Evolutionary conservation across 2,113 vertebrate species (phyloP).

Genomic region (Ptyas mucosa): DNA sequence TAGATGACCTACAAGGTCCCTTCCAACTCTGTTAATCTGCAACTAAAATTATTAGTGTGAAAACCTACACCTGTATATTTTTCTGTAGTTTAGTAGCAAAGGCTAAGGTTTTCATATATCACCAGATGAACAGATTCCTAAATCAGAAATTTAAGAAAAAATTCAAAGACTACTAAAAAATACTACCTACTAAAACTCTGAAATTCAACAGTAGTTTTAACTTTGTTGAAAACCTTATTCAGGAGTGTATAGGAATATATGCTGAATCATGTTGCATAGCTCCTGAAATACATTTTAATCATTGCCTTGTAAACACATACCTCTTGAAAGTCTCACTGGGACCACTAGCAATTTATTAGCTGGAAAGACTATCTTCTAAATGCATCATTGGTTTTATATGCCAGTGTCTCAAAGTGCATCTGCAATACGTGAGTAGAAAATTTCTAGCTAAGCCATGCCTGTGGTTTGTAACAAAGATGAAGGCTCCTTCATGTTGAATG

Average conservation of each 20-base stretch:
- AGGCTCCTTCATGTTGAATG: not conserved
- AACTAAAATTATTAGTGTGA: not conserved
- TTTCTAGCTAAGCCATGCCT: slow-evolving; percentile 14
- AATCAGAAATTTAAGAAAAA: not conserved
- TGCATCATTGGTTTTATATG: slow-evolving; percentile 27
- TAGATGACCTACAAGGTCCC: too few relatives aligned
- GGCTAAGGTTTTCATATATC: not conserved
- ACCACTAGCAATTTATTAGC: slow-evolving; percentile 22
- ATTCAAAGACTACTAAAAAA: not conserved
- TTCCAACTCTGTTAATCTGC: too few relatives aligned
- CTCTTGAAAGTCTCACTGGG: slow-evolving; percentile 19
- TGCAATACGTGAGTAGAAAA: not conserved
- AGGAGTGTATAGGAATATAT: not conserved
- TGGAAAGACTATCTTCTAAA: slow-evolving; percentile 25
- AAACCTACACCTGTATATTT: not conserved
- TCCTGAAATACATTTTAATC: slow-evolving; percentile 17
- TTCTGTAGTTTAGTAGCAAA: slow-evolving; percentile 6
- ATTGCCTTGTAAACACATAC: slow-evolving; percentile 33
- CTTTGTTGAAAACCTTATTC: not conserved
- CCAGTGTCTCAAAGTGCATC: slow-evolving; percentile 1
- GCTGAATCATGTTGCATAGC: not conserved
- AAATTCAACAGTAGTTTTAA: not conserved
- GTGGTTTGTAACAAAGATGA: not conserved
- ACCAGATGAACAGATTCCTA: not conserved
- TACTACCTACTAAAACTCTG: slow-evolving; percentile 4